Percentiles rank a stretch among this genome's conserved stretches.
Evolutionary conservation across 2,888 invertebrate species (phyloP).

Genomic region (Catonia carolina): DNA sequence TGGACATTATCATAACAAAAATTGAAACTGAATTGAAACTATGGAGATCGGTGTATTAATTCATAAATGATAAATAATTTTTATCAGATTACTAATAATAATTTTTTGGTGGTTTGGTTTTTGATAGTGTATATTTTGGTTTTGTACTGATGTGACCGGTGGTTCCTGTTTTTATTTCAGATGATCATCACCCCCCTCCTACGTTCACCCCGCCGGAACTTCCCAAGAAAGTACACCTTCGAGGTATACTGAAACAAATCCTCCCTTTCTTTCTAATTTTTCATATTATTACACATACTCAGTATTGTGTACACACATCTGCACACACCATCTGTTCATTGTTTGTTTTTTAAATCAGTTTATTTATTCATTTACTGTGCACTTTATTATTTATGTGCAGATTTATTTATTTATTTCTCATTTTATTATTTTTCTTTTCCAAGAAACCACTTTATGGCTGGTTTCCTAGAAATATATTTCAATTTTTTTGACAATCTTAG

Average conservation of each 20-base stretch:
- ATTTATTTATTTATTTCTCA: too few relatives aligned
- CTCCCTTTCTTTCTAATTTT: conserved; percentile 1
- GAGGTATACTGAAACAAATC: conserved; percentile 56
- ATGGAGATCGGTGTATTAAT: too few relatives aligned
- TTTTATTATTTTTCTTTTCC: too few relatives aligned
- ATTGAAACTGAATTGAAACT: too few relatives aligned
- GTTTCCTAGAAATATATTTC: neutral
- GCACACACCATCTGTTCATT: neutral
- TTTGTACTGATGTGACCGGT: conserved; percentile 9
- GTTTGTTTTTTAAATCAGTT: neutral
- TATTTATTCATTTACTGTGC: neutral
- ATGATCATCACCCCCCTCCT: conserved; percentile 95
- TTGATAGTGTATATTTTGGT: neutral
- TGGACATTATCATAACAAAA: too few relatives aligned
- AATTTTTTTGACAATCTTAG: neutral
- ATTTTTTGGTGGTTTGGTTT: neutral
- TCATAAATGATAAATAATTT: too few relatives aligned
- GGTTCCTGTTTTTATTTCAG: conserved; percentile 61
- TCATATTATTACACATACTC: neutral
- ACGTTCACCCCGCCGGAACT: conserved; percentile 98
- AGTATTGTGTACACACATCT: neutral
- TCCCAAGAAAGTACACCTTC: conserved; percentile 96
- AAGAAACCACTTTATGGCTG: neutral
- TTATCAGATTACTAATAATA: too few relatives aligned
- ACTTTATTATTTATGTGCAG: neutral